Percentiles rank a stretch among this genome's conserved stretches.
Conservation (phyloP, 2,797 vertebrate species). For the Morus bassanus region DNA sequence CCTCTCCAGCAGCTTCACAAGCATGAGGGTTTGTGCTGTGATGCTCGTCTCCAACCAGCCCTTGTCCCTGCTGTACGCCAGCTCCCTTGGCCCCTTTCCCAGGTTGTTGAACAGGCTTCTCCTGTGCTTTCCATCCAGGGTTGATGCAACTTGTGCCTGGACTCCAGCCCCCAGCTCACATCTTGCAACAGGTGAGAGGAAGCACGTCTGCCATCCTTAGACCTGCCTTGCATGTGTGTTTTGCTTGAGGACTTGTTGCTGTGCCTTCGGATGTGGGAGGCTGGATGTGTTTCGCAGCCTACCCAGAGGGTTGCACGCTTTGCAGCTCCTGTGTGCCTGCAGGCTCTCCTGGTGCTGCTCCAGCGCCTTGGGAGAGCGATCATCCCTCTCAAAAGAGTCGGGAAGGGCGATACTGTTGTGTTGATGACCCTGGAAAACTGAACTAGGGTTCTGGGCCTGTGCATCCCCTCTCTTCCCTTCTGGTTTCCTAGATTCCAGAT, state of each 20-base stretch:
- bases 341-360: neutral
- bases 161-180: neutral
- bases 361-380: rapidly evolving
- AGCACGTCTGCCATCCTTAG: rapidly evolving
- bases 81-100: neutral
- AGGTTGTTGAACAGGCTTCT: neutral
- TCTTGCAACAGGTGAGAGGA: neutral
- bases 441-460: too few relatives aligned
- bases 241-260: neutral
- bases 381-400: rapidly evolving
- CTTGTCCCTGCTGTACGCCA: rapidly evolving
- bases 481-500: neutral
- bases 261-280: neutral
- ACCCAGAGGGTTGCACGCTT: rapidly evolving
- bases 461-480: neutral
- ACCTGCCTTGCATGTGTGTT: neutral
- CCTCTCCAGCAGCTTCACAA: neutral
- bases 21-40: rapidly evolving
- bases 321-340: too few relatives aligned
- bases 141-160: neutral
- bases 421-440: neutral
- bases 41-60: rapidly evolving
- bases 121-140: rapidly evolving
- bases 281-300: neutral
- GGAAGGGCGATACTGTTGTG: rapidly evolving